These are phyloP conservation scores for Montipora sp. DNA, from an alignment of 64 coral and sea anemone species.

Conservation along the genomic window DNA sequence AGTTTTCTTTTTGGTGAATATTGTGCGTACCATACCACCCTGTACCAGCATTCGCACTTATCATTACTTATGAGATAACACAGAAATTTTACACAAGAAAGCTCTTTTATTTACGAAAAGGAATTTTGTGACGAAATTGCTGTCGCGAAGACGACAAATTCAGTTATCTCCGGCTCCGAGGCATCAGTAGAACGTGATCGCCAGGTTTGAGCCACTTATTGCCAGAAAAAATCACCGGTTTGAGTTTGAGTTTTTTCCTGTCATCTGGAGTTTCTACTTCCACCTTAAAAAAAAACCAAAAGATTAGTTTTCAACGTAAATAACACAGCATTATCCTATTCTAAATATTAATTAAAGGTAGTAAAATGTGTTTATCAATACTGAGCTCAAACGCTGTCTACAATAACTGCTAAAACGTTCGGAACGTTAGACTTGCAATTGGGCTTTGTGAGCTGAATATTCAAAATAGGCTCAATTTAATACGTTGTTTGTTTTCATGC, in stretches of 20 bases:
- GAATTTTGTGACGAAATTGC: background rate
- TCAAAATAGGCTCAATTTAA: too few relatives aligned
- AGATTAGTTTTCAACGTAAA: background rate
- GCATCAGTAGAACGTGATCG: background rate
- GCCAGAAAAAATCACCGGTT: background rate
- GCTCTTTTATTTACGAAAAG: background rate
- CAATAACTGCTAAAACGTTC: too few relatives aligned
- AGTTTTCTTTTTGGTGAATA: too few relatives aligned
- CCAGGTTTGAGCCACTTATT: slow-evolving; percentile 9
- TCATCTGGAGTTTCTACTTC: slow-evolving; percentile 33
- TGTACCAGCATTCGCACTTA: too few relatives aligned
- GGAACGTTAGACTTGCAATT: too few relatives aligned
- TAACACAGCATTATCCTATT: background rate
- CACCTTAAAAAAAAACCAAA: background rate
- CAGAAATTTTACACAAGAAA: background rate
- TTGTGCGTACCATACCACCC: too few relatives aligned
- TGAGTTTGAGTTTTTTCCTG: background rate
- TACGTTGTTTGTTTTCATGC: too few relatives aligned
- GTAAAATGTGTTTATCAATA: too few relatives aligned
- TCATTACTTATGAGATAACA: background rate
- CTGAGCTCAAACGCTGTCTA: too few relatives aligned
- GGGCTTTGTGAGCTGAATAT: too few relatives aligned
- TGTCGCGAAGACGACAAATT: background rate
- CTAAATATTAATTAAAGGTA: background rate
- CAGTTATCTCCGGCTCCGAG: background rate